phyloP scores from a whole-genome alignment of 2,888 invertebrate genomes.

The Thecocarcelia acutangulata region DNA sequence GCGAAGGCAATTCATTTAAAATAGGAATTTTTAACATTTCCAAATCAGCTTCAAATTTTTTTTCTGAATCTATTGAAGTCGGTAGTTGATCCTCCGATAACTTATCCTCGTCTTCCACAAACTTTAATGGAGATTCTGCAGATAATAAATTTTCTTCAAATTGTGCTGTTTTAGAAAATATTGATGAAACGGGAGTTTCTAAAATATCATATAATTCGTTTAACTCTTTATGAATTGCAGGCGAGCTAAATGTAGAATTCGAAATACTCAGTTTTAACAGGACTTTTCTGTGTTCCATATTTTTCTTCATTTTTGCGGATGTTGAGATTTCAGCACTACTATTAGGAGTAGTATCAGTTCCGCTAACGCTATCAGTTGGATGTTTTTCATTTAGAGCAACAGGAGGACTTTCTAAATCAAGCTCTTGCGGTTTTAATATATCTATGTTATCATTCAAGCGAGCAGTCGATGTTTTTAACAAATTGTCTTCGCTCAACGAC shows the following conservation, averaged over 20 bases:
- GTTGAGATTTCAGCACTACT: constrained; percentile 83
- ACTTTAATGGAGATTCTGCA: constrained; percentile 71
- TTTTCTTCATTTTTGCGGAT: constrained; percentile 83
- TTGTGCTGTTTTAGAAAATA: constrained; percentile 69
- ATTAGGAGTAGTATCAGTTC: constrained; percentile 61
- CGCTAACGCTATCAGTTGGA: constrained; percentile 57
- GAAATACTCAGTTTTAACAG: constrained; percentile 74
- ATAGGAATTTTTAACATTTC: constrained; percentile 75
- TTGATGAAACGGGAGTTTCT: constrained; percentile 62
- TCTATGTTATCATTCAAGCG: background rate
- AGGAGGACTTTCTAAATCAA: constrained; percentile 68
- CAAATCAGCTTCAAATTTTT: constrained; percentile 74
- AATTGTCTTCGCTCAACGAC: constrained; percentile 68
- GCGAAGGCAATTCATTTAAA: constrained; percentile 71
- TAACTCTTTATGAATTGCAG: constrained; percentile 56
- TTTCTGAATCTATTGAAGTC: constrained; percentile 72
- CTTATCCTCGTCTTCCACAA: constrained; percentile 72
- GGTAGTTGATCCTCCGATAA: constrained; percentile 63
- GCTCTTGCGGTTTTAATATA: constrained; percentile 13
- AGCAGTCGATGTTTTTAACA: constrained; percentile 1
- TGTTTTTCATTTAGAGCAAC: constrained; percentile 51
- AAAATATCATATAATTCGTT: constrained; percentile 18
- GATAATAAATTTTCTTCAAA: constrained; percentile 69
- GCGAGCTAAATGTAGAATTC: constrained; percentile 72
- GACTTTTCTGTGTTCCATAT: constrained; percentile 73